A percentile compares a stretch with the other conserved stretches of the same genome.
Conservation (phyloP, 2,888 invertebrate species). For the Nycteola revayana region DNA sequence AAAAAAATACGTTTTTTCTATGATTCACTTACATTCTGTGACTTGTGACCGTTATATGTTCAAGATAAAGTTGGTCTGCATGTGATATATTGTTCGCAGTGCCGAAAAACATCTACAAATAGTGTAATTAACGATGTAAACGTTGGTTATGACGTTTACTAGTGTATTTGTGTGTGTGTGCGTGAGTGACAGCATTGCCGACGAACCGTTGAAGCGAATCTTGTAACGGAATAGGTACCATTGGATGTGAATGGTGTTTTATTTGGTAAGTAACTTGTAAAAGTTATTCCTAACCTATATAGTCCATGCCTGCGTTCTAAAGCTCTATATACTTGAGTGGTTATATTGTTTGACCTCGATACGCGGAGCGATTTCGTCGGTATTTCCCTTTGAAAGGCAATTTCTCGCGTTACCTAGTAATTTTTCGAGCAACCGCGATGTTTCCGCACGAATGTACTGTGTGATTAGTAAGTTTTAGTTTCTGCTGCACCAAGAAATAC, state of each 20-base stretch:
- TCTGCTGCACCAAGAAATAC: neutral
- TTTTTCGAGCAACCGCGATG: conserved; percentile 44
- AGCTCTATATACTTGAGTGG: conserved; percentile 32
- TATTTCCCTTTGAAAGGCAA: conserved; percentile 58
- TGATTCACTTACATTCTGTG: conserved; percentile 58
- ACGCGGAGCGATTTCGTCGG: conserved; percentile 41
- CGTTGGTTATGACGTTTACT: conserved; percentile 78
- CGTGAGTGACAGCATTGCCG: conserved; percentile 73
- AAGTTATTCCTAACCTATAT: conserved; percentile 54
- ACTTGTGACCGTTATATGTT: conserved; percentile 54
- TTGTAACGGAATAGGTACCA: conserved; percentile 68
- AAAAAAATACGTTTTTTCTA: conserved; percentile 73
- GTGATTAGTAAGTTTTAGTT: conserved; percentile 42
- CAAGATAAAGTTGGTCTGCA: conserved; percentile 51
- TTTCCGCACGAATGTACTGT: conserved; percentile 48
- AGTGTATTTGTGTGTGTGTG: conserved; percentile 65
- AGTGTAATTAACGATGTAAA: conserved; percentile 72
- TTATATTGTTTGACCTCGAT: conserved; percentile 63
- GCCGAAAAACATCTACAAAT: conserved; percentile 56
- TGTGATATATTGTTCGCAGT: conserved; percentile 63
- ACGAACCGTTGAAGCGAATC: conserved; percentile 76
- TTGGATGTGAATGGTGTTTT: conserved; percentile 60
- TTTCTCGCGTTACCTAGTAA: conserved; percentile 44
- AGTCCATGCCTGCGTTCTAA: conserved; percentile 46
- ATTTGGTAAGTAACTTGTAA: conserved; percentile 60